phyloP scores from a whole-genome alignment of 2,888 invertebrate species.

The Metalampra italica region DNA sequence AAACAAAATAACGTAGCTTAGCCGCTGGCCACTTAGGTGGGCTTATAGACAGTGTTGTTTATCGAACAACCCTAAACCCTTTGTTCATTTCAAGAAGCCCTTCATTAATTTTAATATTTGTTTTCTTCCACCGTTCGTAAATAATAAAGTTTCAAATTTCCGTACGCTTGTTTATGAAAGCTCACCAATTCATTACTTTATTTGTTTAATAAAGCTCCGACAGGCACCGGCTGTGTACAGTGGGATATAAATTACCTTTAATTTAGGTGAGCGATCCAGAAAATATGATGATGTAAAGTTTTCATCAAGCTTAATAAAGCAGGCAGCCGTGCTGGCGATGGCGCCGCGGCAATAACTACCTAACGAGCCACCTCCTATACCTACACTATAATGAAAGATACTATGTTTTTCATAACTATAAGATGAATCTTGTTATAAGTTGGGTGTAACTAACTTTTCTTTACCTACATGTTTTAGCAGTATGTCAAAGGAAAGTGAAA shows the following conservation, averaged over 20 bases:
- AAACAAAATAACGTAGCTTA: not conserved
- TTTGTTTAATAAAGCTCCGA: constrained; percentile 72
- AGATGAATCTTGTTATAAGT: not conserved
- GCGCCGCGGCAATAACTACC: constrained; percentile 24
- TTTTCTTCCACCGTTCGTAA: constrained; percentile 46
- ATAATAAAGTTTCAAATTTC: constrained; percentile 62
- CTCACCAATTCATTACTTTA: constrained; percentile 69
- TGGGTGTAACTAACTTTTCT: no score
- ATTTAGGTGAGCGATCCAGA: constrained; percentile 71
- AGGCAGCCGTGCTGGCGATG: constrained; percentile 19
- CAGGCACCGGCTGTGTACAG: constrained; percentile 60
- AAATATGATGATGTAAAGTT: constrained; percentile 73
- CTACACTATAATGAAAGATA: not conserved
- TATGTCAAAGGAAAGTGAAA: no score
- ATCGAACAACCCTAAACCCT: constrained; percentile 21
- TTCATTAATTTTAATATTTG: constrained; percentile 40
- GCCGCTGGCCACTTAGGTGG: not conserved
- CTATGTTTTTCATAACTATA: not conserved
- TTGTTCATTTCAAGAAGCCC: constrained; percentile 23
- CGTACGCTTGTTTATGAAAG: constrained; percentile 60
- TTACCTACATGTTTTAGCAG: not conserved
- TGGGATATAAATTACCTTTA: constrained; percentile 74
- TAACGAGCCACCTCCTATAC: constrained; percentile 19
- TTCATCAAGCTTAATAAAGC: constrained; percentile 65
- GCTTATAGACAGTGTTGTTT: constrained; percentile 12